These are phyloP conservation scores for Pampus argenteus DNA, from an alignment of 2,797 vertebrate genomes.

Conservation along the genomic window DNA sequence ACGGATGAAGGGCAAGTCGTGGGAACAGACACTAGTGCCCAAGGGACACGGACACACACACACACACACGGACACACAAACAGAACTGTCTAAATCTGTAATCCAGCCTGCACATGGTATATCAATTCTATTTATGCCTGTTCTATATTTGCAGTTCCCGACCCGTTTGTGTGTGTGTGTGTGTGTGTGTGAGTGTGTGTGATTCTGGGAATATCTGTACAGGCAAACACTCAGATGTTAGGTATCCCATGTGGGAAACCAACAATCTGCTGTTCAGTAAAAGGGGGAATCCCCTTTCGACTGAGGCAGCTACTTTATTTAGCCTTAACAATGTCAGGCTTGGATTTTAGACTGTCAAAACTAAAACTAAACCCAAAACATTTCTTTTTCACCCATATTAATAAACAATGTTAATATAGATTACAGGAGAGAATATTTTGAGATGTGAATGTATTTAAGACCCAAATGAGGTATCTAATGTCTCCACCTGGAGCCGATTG, in stretches of 20 bases:
- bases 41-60: conserved; percentile 65
- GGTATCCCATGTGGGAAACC: conserved; percentile 64
- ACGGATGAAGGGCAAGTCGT: conserved; percentile 75
- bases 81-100: conserved; percentile 55
- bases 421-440: background rate
- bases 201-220: conserved; percentile 74
- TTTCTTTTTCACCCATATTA: background rate
- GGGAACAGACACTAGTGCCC: conserved; percentile 79
- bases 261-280: conserved; percentile 52
- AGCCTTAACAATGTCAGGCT: background rate
- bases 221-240: conserved; percentile 54
- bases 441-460: background rate
- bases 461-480: conserved; percentile 1
- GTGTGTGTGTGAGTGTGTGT: conserved; percentile 50
- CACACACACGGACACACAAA: conserved; percentile 42
- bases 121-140: conserved; percentile 73
- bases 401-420: conserved; percentile 1
- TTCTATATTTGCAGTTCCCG: conserved; percentile 72
- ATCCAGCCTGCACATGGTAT: conserved; percentile 66
- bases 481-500: conserved; percentile 15
- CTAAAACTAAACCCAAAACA: background rate
- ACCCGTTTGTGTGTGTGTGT: conserved; percentile 63
- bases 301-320: conserved; percentile 11
- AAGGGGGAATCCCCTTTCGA: conserved; percentile 50
- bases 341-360: background rate